A percentile compares a stretch with the other conserved stretches of the same genome.
These are phyloP conservation scores for Sinelater perroti DNA, from an alignment of 2,888 invertebrate species.

Conservation along the genomic window DNA sequence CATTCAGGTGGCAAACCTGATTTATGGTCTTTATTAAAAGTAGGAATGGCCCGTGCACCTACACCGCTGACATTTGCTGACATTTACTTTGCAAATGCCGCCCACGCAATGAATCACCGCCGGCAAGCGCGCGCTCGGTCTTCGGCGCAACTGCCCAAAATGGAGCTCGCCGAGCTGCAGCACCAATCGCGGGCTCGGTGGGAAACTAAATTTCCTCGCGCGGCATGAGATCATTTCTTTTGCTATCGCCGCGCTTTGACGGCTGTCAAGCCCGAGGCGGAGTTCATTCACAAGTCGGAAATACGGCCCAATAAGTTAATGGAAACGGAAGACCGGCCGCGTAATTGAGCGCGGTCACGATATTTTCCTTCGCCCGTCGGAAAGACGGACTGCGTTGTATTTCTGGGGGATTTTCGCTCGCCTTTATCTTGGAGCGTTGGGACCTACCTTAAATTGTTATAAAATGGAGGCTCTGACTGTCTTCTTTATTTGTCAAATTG, in stretches of 20 bases:
- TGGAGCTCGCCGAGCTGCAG: constrained; percentile 4
- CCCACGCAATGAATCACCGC: constrained; percentile 21
- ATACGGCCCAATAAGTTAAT: constrained; percentile 35
- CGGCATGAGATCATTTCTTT: constrained; percentile 11
- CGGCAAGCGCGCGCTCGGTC: too few species aligned
- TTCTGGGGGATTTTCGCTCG: too few species aligned
- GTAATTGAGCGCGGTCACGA: constrained; percentile 27
- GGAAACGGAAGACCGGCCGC: constrained; percentile 20
- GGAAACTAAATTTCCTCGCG: constrained; percentile 17
- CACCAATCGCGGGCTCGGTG: background rate
- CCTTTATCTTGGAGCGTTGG: too few species aligned
- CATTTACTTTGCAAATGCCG: constrained; percentile 35
- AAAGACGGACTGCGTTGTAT: too few species aligned
- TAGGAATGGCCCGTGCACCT: constrained; percentile 22
- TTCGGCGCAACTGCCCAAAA: background rate
- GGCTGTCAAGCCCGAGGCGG: constrained; percentile 6
- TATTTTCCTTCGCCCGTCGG: constrained; percentile 27
- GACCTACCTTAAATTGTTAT: too few species aligned
- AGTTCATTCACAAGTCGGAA: constrained; percentile 33
- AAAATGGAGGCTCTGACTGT: too few species aligned
- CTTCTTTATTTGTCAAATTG: too few species aligned
- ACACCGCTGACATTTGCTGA: constrained; percentile 31
- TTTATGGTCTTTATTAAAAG: constrained; percentile 21
- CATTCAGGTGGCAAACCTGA: too few species aligned
- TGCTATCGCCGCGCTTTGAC: constrained; percentile 17